These are phyloP conservation scores for Lagopus leucura DNA, from an alignment of 2,113 vertebrate genomes.

Conservation along the genomic window DNA sequence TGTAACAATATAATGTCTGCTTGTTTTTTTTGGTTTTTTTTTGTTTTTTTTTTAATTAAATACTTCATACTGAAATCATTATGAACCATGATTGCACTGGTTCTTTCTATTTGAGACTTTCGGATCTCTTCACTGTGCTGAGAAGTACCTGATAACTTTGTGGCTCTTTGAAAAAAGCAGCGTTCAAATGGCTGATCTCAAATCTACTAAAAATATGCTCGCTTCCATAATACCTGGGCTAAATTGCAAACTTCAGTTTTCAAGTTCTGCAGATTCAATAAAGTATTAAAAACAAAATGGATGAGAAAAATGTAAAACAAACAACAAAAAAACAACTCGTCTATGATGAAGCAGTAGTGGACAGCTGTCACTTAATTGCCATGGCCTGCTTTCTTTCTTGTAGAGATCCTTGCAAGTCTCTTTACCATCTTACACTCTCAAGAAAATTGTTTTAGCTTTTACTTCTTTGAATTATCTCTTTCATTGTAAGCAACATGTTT, in stretches of 20 bases:
- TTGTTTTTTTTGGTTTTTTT: not conserved
- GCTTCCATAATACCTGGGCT: not conserved
- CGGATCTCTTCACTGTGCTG: not conserved
- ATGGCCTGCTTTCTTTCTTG: not conserved
- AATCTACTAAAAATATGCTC: not conserved
- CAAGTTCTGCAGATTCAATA: not conserved
- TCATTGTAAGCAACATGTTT: not conserved
- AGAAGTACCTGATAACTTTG: not conserved
- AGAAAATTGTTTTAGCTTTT: not conserved
- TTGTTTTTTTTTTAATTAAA: not conserved
- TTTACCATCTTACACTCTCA: not conserved
- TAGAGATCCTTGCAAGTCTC: not conserved
- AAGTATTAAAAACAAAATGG: not conserved
- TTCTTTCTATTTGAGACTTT: not conserved
- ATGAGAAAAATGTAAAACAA: not conserved
- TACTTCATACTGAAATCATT: not conserved
- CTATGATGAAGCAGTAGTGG: not conserved
- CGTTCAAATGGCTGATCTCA: not conserved
- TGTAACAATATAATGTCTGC: not conserved
- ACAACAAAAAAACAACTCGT: not conserved
- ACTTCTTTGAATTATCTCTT: not conserved
- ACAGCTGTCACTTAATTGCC: not conserved
- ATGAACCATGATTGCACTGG: not conserved
- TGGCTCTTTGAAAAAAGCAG: not conserved
- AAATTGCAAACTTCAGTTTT: not conserved